Evolutionary conservation across 2,888 invertebrate genomes (phyloP), one percentile per base, ranked within the genome.

Genomic region (Mesorhabditis spiculigera): DNA sequence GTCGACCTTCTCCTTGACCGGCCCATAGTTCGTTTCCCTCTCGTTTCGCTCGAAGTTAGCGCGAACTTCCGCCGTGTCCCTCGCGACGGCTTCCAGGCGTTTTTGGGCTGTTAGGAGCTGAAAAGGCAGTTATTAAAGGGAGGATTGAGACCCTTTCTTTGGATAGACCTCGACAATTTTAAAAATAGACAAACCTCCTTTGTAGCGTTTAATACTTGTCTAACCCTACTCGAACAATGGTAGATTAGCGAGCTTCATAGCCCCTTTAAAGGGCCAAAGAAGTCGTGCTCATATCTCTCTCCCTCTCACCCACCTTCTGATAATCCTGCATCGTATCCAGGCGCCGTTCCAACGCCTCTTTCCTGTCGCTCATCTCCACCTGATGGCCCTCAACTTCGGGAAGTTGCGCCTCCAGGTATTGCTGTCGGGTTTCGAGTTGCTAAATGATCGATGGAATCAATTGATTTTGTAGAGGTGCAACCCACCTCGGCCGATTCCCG

Each of bases 351-450:
- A 50, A 50, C n/a, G 8, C 58, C 58, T 50, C 58, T 10, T 13
- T 13, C n/a, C n/a, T 10, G n/a, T n/a, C n/a, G 10, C n/a, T n/a
- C 58, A 50, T 50, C n/a, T 50, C 10, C n/a, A n/a, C n/a, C n/a
- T 50, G 58, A 50, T 50, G 58, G n/a, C 58, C 58, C n/a, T 50
- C 58, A n/a, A 50, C n/a, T n/a, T 50, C 58, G n/a, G 58, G 58
- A 50, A 50, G 10, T n/a, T 10, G n/a, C 8, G 10, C 10, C 58
- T 50, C 58, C 58, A 50, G n/a, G n/a, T n/a, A n/a, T 13, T 10
- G 10, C 8, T 50, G 58, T 13, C 58, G 58, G 10, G 8, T n/a
- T 13, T 10, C 8, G n/a, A 50, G 58, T 50, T 50, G 8, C 58
- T 50, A n/a, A 50, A 50, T 2, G 58, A 50, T 10, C 58, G 8